Percentiles rank a stretch among this genome's conserved stretches.
Conservation (phyloP, 2,888 invertebrate species). For the Plebejus anna region DNA sequence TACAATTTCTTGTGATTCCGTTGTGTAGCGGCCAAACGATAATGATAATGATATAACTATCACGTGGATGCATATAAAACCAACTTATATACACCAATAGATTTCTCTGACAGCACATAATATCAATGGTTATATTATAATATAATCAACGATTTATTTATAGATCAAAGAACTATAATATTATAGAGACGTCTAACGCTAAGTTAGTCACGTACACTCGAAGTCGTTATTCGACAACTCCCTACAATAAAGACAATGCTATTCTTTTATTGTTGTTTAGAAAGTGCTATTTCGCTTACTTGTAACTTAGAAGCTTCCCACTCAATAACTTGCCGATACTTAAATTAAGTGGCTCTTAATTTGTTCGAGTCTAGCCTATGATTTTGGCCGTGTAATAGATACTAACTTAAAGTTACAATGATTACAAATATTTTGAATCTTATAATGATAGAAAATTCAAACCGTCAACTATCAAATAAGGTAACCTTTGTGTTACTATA, state of each 20-base stretch:
- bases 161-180: neutral
- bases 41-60: too few species aligned
- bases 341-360: neutral
- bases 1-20: too few species aligned
- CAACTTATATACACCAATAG: neutral
- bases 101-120: neutral
- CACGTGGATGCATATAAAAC: too few species aligned
- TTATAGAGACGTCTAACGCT: neutral
- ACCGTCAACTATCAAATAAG: too few species aligned
- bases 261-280: conserved; percentile 17
- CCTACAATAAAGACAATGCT: neutral
- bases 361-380: too few species aligned
- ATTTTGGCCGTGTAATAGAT: too few species aligned
- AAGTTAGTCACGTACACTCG: neutral
- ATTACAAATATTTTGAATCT: too few species aligned
- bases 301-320: neutral
- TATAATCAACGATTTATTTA: neutral
- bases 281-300: conserved; percentile 6
- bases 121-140: neutral
- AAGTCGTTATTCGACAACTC: conserved; percentile 15
- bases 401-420: too few species aligned
- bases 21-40: too few species aligned
- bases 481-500: too few species aligned
- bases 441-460: too few species aligned
- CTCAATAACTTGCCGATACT: neutral